Percentiles rank a stretch among this genome's conserved stretches.
These are phyloP conservation scores for Drosophila infuscata DNA, from an alignment of 2,888 invertebrate genomes.

Conservation along the genomic window DNA sequence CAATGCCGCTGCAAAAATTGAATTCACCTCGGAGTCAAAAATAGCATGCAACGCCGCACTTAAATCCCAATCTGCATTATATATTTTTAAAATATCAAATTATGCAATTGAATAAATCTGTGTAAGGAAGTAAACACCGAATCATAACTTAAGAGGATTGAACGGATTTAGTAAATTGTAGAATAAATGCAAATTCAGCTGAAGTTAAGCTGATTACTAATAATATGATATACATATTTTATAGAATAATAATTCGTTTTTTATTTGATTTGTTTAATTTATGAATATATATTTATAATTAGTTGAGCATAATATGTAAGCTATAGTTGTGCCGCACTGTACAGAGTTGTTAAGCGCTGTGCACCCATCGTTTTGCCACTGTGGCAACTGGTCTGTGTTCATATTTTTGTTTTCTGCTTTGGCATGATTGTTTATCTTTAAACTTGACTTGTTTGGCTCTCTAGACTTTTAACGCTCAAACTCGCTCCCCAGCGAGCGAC, in stretches of 20 bases:
- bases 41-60: slow-evolving; percentile 35
- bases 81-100: slow-evolving; percentile 1
- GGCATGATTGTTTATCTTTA: slow-evolving; percentile 71
- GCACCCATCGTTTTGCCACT: slow-evolving; percentile 2
- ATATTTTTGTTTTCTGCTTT: slow-evolving; percentile 28
- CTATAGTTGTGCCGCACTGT: background rate
- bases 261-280: background rate
- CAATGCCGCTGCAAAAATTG: slow-evolving; percentile 4
- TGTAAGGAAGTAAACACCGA: background rate
- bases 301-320: background rate
- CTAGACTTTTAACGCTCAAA: slow-evolving; percentile 62
- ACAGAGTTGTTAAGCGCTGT: slow-evolving; percentile 23
- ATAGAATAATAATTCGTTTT: background rate
- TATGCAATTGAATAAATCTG: background rate
- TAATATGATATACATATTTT: slow-evolving; percentile 3
- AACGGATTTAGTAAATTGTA: background rate
- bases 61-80: slow-evolving; percentile 15
- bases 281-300: background rate
- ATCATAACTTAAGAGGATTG: slow-evolving; percentile 5
- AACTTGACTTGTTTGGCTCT: slow-evolving; percentile 66
- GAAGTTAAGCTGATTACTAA: background rate
- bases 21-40: slow-evolving; percentile 34
- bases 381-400: slow-evolving; percentile 12
- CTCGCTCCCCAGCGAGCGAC: slow-evolving; percentile 63
- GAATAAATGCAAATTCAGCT: background rate